A percentile compares a stretch with the other conserved stretches of the same genome.
Conservation (phyloP, 1,140 invertebrate species). For the Drosophila ohnishii region DNA sequence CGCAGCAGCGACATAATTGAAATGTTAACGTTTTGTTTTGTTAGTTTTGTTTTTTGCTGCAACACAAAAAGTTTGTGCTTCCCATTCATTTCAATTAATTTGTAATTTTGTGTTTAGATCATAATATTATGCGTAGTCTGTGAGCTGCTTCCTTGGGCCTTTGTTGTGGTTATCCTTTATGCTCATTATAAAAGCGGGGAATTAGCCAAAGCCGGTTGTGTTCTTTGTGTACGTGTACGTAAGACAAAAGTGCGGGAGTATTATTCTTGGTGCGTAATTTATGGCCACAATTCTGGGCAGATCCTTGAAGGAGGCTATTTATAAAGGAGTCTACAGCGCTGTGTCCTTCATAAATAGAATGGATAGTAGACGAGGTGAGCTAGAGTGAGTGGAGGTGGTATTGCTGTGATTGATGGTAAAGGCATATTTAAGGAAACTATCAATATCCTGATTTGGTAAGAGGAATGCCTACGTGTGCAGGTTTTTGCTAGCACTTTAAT, state of each 20-base stretch:
- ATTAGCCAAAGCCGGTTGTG: conserved; percentile 48
- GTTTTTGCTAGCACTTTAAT: not conserved
- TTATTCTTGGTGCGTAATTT: conserved; percentile 57
- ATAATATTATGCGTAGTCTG: conserved; percentile 58
- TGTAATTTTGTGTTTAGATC: conserved; percentile 58
- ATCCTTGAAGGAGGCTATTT: conserved; percentile 36
- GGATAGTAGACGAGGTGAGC: conserved; percentile 7
- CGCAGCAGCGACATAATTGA: conserved; percentile 70
- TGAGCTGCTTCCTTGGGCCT: conserved; percentile 29
- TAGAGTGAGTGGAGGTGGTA: not conserved
- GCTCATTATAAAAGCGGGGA: conserved; percentile 66
- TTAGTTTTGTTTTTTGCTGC: conserved; percentile 15
- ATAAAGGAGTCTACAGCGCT: conserved; percentile 21
- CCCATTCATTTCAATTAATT: conserved; percentile 76
- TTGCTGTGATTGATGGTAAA: conserved; percentile 32
- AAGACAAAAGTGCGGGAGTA: conserved; percentile 1
- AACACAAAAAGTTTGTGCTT: conserved; percentile 31
- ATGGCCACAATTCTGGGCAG: conserved; percentile 34
- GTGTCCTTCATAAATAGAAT: conserved; percentile 29
- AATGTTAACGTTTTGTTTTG: conserved; percentile 70
- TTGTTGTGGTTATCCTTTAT: conserved; percentile 54
- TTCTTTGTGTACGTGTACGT: conserved; percentile 1
- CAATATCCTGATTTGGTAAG: conserved; percentile 3
- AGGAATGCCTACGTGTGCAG: not conserved
- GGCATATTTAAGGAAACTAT: conserved; percentile 29